Base-by-base conservation (phyloP, 2,888 invertebrate species). In the Alcis repandata region DNA sequence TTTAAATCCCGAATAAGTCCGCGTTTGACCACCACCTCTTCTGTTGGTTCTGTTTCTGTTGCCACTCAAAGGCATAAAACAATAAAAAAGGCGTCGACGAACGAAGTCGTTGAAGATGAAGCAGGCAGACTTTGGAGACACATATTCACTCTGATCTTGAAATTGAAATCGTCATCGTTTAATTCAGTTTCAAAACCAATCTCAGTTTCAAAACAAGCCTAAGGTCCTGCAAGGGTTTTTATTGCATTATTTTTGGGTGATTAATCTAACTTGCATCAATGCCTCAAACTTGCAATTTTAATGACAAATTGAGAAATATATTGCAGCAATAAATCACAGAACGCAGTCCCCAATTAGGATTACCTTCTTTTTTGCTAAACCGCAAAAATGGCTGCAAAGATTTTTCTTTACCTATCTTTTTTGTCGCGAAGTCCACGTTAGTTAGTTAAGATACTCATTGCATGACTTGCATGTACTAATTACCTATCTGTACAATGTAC, bases 311-410 rank as follows among this genome's bases (percentile, higher is more conserved):
- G 22, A 52, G n/a, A 9, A 41, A 17, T 11, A 27, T 15, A 27
- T 27, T 32, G 20, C 4, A 20, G 38, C 19, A 63, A 63, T 63
- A 57, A 63, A 51, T 57, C 54, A 56, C 46, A 36, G 33, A 48
- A 41, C 15, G 10, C 15, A 58, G 15, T 15, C n/a, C 36, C 51
- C 22, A 45, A 54, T 51, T 57, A 51, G 51, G 22, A 51, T 63
- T 57, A 51, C 27, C 19, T 53, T 53, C 46, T 19, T 59, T 48
- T 54, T 11, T 33, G 7, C 15, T 7, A 49, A 56, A 41, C 43
- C 22, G 41, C 49, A 56, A 62, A 62, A 56, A 41, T 17, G 33
- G 20, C 38, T 8, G 17, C 40, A 38, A 36, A 36, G 22, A 54
- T 61, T 61, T 61, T 48, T 48, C 46, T 46, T 45, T 13, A 20